Conservation (phyloP, 2,797 vertebrate species). For the Benthosema pterotum region DNA sequence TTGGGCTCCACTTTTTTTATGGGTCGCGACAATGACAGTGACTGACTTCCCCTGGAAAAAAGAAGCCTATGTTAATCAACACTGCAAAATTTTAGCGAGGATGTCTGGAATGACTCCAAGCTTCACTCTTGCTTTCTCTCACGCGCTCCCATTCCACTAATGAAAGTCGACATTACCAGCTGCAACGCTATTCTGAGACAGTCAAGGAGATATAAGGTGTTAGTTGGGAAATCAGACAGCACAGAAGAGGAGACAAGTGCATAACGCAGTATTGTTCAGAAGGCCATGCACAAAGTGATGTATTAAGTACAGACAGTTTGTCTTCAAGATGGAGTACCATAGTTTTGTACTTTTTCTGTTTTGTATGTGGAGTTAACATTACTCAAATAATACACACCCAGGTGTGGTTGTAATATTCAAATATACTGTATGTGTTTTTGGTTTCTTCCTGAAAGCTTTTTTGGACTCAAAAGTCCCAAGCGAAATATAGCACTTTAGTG, state of each 20-base stretch:
- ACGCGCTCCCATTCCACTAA: conserved; percentile 52
- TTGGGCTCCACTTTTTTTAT: conserved; percentile 76
- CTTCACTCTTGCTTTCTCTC: conserved; percentile 47
- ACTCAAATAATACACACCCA: too few relatives aligned
- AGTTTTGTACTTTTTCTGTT: too few relatives aligned
- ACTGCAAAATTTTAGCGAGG: conserved; percentile 52
- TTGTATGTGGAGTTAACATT: too few relatives aligned
- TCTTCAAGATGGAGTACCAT: too few relatives aligned
- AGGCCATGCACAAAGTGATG: conserved; percentile 46
- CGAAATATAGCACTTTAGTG: too few relatives aligned
- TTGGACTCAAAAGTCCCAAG: too few relatives aligned
- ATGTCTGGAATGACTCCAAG: conserved; percentile 47
- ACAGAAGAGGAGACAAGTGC: not conserved
- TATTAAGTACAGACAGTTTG: not conserved
- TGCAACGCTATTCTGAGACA: conserved; percentile 38
- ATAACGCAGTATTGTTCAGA: conserved; percentile 30
- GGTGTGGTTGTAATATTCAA: too few relatives aligned
- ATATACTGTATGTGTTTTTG: too few relatives aligned
- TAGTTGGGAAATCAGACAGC: conserved; percentile 58
- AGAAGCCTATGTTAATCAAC: conserved; percentile 61
- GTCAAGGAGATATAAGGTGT: conserved; percentile 58
- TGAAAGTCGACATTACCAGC: conserved; percentile 59
- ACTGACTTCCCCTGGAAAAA: conserved; percentile 58
- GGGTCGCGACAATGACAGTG: conserved; percentile 69
- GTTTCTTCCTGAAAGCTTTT: too few relatives aligned